Evolutionary conservation across 2,113 vertebrate genomes (phyloP), one percentile per base, ranked within the genome.

Genomic region (Sialia sialis): DNA sequence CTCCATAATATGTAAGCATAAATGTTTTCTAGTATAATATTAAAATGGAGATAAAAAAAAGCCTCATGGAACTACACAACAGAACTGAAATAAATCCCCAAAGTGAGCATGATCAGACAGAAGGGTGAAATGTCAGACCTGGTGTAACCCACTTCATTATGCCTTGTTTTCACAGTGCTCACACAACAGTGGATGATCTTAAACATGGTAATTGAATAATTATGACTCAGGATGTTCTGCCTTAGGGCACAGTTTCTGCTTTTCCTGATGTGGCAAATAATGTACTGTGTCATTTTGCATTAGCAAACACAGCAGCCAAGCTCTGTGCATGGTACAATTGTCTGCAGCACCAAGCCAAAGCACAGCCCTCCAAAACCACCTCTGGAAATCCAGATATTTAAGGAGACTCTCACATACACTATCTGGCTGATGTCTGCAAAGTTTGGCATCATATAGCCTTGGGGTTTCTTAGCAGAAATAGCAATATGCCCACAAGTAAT

Each of bases 151-250:
- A 84, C 82, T 92, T 93, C 52, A 83, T 95, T 95, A 91, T 63
- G 56, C 68, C 90, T 96, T 7, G 0, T 88, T 95, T 95, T 88
- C 89, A 66, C 84, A 88, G 93, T 41, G 75, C 68, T 88, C 64
- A 72, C 79, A 72, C 95, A 88, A 95, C 63, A 72, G 87, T 88
- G 68, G 79, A 85, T 95, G 90, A 90, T 96, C 90, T 94, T 95
- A 93, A 95, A 67, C 92, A 74, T 81, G 52, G 41, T 95, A 95
- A 95, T 88, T 88, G 92, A 93, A 80, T 95, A 96, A 97, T 95
- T 95, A 90, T 93, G 88, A 84, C 82, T 96, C 82, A 72, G 75
- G 63, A 93, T 94, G 90, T 86, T 95, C 78, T 92, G 93, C 96
- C 87, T 84, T 41, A 27, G 75, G 94, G 93, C 82, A 41, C 2